Conservation (phyloP, 2,797 vertebrate species). For the Gallinago nigripennis region DNA sequence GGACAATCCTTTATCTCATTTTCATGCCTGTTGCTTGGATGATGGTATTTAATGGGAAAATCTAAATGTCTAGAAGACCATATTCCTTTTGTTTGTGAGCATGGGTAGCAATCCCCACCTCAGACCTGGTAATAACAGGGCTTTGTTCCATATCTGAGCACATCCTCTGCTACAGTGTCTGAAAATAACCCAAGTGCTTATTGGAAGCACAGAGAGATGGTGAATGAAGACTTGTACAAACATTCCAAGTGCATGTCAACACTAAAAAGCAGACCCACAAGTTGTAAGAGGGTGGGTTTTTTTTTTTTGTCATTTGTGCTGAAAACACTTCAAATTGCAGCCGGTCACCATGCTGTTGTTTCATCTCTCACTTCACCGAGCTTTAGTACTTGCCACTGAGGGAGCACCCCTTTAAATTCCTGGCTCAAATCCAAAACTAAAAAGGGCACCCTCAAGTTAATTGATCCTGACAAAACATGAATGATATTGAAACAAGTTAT, state of each 20-base stretch:
- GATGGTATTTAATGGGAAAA: neutral
- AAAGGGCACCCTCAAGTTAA: neutral
- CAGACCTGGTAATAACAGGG: neutral
- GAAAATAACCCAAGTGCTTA: neutral
- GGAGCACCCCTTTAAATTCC: neutral
- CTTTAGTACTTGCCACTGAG: neutral
- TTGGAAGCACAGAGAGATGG: neutral
- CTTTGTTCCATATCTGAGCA: neutral
- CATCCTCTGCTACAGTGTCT: neutral
- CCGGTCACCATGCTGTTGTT: neutral
- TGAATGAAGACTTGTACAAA: slow-evolving; percentile 16
- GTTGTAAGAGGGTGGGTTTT: neutral
- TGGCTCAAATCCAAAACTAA: neutral
- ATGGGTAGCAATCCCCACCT: neutral
- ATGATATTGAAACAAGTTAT: neutral
- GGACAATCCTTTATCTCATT: neutral
- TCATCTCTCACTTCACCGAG: neutral
- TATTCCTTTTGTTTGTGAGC: neutral
- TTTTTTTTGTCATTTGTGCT: neutral
- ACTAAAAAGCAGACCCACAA: neutral
- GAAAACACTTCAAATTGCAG: neutral
- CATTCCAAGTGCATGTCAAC: neutral
- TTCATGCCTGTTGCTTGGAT: neutral
- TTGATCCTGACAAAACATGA: neutral
- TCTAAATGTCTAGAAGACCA: neutral